Conservation (phyloP, 2,888 invertebrate species). For the Helicoverpa assulta region DNA sequence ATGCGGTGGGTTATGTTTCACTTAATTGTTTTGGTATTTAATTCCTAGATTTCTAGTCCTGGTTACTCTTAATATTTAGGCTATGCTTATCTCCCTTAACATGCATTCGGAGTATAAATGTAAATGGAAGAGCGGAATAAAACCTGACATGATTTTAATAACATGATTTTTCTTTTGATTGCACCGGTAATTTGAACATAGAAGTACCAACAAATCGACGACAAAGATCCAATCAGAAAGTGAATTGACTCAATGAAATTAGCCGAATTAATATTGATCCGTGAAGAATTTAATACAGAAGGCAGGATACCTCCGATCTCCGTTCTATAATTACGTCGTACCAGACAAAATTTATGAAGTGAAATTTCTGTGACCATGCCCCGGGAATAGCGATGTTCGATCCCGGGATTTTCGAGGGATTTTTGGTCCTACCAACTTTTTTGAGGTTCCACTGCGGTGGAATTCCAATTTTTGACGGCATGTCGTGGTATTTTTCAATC, state of each 20-base stretch:
- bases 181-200: background rate
- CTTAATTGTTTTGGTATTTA: slow-evolving; percentile 29
- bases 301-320: slow-evolving; percentile 64
- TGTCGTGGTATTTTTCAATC: slow-evolving; percentile 45
- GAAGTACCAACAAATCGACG: background rate
- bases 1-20: slow-evolving; percentile 19
- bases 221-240: slow-evolving; percentile 39
- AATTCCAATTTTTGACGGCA: slow-evolving; percentile 40
- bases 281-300: slow-evolving; percentile 80
- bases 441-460: slow-evolving; percentile 17
- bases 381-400: slow-evolving; percentile 54
- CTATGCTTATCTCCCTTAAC: background rate
- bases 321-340: slow-evolving; percentile 78
- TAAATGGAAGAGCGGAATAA: background rate
- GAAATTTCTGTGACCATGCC: slow-evolving; percentile 72
- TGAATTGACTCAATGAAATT: slow-evolving; percentile 46
- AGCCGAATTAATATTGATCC: slow-evolving; percentile 60
- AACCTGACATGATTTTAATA: background rate
- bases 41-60: background rate
- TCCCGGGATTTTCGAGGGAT: slow-evolving; percentile 30
- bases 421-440: slow-evolving; percentile 20
- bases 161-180: background rate
- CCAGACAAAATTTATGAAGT: slow-evolving; percentile 80
- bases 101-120: background rate
- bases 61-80: background rate